Conservation (phyloP, 2,888 invertebrate species). For the Linyphia triangularis region DNA sequence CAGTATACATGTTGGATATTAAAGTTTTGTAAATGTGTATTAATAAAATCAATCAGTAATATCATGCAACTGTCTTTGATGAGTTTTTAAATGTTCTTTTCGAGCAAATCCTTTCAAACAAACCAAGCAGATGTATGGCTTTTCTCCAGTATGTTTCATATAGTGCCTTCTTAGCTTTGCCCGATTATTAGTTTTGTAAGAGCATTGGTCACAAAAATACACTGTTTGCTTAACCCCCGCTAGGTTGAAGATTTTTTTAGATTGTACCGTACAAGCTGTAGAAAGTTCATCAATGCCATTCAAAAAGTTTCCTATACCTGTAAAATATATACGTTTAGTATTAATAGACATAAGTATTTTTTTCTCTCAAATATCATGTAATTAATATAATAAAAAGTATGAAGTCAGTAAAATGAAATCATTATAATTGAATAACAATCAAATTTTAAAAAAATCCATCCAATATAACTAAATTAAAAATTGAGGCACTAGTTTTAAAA, state of each 20-base stretch:
- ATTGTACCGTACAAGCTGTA: background rate
- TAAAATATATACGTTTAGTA: too few relatives aligned
- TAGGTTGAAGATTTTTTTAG: background rate
- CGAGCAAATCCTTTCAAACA: background rate
- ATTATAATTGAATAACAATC: too few relatives aligned
- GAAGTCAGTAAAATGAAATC: too few relatives aligned
- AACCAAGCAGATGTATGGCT: background rate
- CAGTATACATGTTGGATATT: too few relatives aligned
- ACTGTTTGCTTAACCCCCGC: background rate
- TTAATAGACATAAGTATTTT: too few relatives aligned
- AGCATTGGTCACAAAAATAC: constrained; percentile 6
- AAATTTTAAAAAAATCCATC: too few relatives aligned
- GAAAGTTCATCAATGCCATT: background rate
- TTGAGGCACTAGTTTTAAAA: too few relatives aligned
- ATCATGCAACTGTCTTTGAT: background rate
- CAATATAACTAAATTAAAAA: too few relatives aligned
- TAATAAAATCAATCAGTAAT: background rate
- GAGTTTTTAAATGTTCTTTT: background rate
- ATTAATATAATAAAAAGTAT: too few relatives aligned
- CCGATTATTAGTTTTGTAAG: background rate
- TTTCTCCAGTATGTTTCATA: constrained; percentile 1
- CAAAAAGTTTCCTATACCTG: background rate
- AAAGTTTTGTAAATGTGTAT: too few relatives aligned
- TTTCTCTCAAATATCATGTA: too few relatives aligned
- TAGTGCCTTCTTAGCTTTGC: constrained; percentile 17